These are phyloP conservation scores for Tupaia chinensis DNA, from an alignment of 2,113 vertebrate genomes.

Conservation along the genomic window DNA sequence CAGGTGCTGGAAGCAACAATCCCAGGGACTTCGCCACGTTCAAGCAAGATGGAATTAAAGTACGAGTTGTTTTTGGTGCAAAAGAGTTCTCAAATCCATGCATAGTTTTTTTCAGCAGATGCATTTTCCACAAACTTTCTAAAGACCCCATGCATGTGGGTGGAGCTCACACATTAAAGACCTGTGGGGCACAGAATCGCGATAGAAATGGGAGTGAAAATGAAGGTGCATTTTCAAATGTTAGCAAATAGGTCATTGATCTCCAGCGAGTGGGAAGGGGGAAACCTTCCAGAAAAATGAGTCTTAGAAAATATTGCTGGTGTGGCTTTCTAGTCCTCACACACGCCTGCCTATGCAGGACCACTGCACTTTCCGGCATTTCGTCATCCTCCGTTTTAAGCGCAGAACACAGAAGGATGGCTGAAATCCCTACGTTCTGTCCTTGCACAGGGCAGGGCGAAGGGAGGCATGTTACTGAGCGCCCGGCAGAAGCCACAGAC, in stretches of 20 bases:
- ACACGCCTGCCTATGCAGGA: conserved; percentile 17
- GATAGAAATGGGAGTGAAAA: conserved; percentile 15
- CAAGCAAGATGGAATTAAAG: no score
- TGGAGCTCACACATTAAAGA: neutral
- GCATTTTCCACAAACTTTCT: no score
- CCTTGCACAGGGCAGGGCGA: neutral
- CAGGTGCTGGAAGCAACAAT: neutral
- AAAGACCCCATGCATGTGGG: no score
- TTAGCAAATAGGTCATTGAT: conserved; percentile 49
- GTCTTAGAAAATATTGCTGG: conserved; percentile 44
- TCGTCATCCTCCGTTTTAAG: neutral
- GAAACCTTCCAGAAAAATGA: neutral
- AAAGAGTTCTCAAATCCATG: no score
- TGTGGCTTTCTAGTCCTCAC: conserved; percentile 41
- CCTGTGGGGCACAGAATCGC: neutral
- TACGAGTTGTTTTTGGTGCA: no score
- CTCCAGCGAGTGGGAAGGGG: conserved; percentile 45
- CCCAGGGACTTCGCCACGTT: no score
- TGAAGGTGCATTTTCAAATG: neutral
- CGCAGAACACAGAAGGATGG: neutral
- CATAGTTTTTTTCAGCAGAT: no score
- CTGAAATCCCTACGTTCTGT: neutral
- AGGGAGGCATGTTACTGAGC: neutral
- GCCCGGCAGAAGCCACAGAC: accelerated
- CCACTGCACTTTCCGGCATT: neutral